A percentile compares a stretch with the other conserved stretches of the same genome.
Evolutionary conservation across 2,113 vertebrate genomes (phyloP).

Genomic region (Phalacrocorax carbo): DNA sequence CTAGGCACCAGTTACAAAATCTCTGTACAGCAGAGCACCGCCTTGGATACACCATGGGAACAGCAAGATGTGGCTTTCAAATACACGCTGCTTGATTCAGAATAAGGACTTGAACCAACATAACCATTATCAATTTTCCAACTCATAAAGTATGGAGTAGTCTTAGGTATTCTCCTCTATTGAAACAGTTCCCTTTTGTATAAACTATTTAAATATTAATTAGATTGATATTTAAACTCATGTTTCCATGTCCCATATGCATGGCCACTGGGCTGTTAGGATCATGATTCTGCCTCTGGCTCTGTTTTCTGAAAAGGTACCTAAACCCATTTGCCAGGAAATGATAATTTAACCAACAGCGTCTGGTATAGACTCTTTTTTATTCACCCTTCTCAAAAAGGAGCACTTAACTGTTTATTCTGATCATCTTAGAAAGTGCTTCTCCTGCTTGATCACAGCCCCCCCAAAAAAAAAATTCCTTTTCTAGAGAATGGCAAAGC

Average conservation of each 20-base stretch:
- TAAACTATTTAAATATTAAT: slow-evolving; percentile 64
- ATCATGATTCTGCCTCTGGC: slow-evolving; percentile 47
- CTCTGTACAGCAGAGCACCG: accelerated
- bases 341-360: not conserved
- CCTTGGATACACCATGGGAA: not conserved
- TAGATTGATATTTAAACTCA: slow-evolving; percentile 51
- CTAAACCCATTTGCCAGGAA: slow-evolving; percentile 14
- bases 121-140: slow-evolving; percentile 47
- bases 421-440: not conserved
- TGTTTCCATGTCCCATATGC: slow-evolving; percentile 29
- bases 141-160: slow-evolving; percentile 3
- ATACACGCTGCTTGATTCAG: not conserved
- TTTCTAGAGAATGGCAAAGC: not conserved
- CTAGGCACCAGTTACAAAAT: not conserved
- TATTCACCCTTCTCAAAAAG: not conserved
- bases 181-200: slow-evolving; percentile 32
- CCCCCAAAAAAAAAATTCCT: not conserved
- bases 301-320: slow-evolving; percentile 17
- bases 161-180: not conserved
- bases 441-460: not conserved
- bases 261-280: slow-evolving; percentile 36
- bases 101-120: not conserved
- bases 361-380: not conserved
- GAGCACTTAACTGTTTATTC: not conserved
- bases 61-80: not conserved